Conservation (phyloP, 2,113 vertebrate species). For the Peromyscus leucopus region DNA sequence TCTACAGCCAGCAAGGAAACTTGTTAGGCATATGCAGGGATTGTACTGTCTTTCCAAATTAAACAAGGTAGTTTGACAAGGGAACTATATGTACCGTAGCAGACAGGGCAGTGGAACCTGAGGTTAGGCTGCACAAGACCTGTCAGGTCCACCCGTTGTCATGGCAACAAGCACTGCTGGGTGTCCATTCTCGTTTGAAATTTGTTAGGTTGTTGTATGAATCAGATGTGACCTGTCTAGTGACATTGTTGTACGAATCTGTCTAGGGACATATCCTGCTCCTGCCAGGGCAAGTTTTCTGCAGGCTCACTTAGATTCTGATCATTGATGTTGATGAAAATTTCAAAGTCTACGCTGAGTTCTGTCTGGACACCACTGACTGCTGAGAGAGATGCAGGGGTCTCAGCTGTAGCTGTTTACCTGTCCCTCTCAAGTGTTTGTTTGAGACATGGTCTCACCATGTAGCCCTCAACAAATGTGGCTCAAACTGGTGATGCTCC, state of each 20-base stretch:
- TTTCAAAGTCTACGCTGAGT: not conserved
- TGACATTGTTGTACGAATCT: not conserved
- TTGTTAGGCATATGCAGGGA: not conserved
- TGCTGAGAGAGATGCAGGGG: not conserved
- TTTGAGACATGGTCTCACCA: not conserved
- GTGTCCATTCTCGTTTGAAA: not conserved
- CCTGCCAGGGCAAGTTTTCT: not conserved
- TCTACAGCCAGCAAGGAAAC: not conserved
- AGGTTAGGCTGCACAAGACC: not conserved
- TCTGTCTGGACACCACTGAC: not conserved
- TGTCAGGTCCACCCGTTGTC: not conserved
- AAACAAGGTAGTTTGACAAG: not conserved
- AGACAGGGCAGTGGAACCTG: not conserved
- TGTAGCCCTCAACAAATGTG: not conserved
- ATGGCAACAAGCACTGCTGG: not conserved
- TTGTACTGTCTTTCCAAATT: not conserved
- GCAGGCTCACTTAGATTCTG: not conserved
- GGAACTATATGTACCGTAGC: not conserved
- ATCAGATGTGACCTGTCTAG: not conserved
- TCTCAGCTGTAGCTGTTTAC: not conserved
- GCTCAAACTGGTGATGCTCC: not conserved
- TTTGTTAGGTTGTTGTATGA: not conserved
- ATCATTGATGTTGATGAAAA: not conserved
- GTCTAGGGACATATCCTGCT: not conserved
- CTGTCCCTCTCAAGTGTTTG: not conserved